These are phyloP conservation scores for Porites australiensis DNA, from an alignment of 64 coral and sea anemone genomes.

Conservation along the genomic window DNA sequence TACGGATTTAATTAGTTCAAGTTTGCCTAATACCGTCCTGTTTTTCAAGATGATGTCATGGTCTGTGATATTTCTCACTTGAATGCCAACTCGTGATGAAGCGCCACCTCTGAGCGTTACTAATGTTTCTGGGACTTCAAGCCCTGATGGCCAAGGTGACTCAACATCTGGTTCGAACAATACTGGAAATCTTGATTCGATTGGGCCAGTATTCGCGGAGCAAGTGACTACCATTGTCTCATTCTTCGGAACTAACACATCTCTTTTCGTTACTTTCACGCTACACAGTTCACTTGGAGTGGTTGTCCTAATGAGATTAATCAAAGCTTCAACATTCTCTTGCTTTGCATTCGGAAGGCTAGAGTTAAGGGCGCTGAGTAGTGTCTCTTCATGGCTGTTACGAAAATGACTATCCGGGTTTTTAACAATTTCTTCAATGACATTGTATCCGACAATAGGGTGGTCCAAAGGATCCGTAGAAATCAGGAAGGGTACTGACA, in stretches of 20 bases:
- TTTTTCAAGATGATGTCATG: slow-evolving; percentile 40
- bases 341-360: slow-evolving; percentile 4
- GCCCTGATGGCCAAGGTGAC: slow-evolving; percentile 59
- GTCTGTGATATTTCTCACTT: slow-evolving; percentile 17
- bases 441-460: slow-evolving; percentile 75
- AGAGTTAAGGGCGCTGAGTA: slow-evolving; percentile 5
- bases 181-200: slow-evolving; percentile 43
- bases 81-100: slow-evolving; percentile 9
- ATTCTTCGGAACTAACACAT: slow-evolving; percentile 58
- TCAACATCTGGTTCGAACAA: slow-evolving; percentile 81
- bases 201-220: no score
- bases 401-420: background rate
- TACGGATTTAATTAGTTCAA: slow-evolving; percentile 45
- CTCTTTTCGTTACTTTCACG: slow-evolving; percentile 59
- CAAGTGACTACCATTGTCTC: background rate
- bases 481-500: slow-evolving; percentile 69
- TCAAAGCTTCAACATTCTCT: slow-evolving; percentile 47
- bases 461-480: slow-evolving; percentile 46
- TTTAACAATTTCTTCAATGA: slow-evolving; percentile 76
- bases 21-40: slow-evolving; percentile 26
- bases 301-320: slow-evolving; percentile 48
- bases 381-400: background rate
- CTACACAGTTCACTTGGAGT: slow-evolving; percentile 58
- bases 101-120: background rate
- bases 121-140: slow-evolving; percentile 55